Evolutionary conservation across 2,797 vertebrate genomes (phyloP), one percentile per base, ranked within the genome.

Genomic region (Neostethus bicornis): DNA sequence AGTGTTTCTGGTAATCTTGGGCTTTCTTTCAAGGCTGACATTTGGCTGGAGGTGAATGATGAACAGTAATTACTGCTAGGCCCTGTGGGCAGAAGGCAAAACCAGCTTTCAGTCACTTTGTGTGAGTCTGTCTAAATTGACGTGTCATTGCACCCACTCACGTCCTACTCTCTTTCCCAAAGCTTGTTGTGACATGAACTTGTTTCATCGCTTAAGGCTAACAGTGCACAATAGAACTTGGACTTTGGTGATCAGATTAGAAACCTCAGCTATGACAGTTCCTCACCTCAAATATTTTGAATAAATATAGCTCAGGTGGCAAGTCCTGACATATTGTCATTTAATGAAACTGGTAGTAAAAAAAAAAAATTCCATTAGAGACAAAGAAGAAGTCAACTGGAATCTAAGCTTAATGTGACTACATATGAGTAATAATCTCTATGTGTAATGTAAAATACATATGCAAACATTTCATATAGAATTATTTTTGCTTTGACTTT

Each of bases 21-120:
- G 28, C 19, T 62, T 61, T 25, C 58, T 43, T 59, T 34, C 1
- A 17, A 45, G 57, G 70, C 29, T 69, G 63, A 63, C 53, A 77
- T 58, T 35, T 34, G 46, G 46, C 53, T 51, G 39, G 67, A 74
- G 77, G 65, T 75, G 76, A 78, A 54, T 39, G 43, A 73, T 67
- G 63, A 39, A 20, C 59, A 69, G 46, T 75, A 77, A 80, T 82
- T 70, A 67, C 51, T 50, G 42, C 52, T 61, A 61, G n/a, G 32
- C 47, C 53, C 52, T 32, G 51, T 41, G 60, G 70, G 66, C 49
- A 46, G 64, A 32, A 62, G 55, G 61, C 31, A 38, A 35, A 48
- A 50, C 49, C 64, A 51, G 42, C 44, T 72, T 65, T 62, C 58
- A 69, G 59, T 62, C 47, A 55, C 48, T 77, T 79, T 25, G 53